Conservation (phyloP, 2,888 invertebrate species). For the Melipona beecheii region DNA sequence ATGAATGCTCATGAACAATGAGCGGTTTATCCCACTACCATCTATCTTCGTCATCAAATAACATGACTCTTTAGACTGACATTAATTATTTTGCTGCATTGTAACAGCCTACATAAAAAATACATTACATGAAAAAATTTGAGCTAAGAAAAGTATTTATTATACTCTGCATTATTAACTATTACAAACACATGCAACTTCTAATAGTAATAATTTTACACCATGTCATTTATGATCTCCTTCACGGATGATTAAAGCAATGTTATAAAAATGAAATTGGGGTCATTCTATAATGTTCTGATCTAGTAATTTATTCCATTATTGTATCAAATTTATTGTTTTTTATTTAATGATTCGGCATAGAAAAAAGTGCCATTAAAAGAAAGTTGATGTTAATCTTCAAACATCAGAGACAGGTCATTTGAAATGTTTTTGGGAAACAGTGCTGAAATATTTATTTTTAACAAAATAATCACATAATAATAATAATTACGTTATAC, state of each 20-base stretch:
- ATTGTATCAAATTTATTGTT: neutral
- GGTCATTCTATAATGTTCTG: neutral
- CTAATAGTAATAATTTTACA: neutral
- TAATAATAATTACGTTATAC: too few relatives aligned
- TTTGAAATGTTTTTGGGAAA: too few relatives aligned
- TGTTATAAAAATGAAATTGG: neutral
- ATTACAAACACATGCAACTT: neutral
- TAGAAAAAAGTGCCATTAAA: constrained; percentile 1
- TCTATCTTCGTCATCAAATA: neutral
- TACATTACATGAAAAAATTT: neutral
- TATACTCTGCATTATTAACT: neutral
- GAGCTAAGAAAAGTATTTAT: neutral
- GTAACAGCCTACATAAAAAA: neutral
- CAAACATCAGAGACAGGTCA: too few relatives aligned
- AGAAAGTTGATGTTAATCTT: too few relatives aligned
- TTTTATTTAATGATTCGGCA: neutral
- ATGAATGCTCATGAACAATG: constrained; percentile 38
- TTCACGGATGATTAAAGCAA: neutral
- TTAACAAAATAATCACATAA: too few relatives aligned
- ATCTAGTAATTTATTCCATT: constrained; percentile 1
- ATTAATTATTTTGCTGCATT: neutral
- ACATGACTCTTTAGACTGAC: neutral
- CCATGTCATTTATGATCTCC: neutral
- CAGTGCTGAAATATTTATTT: too few relatives aligned
- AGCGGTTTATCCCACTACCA: neutral